Percentiles rank a stretch among this genome's conserved stretches.
phyloP scores from a whole-genome alignment of 2,113 vertebrate genomes.

The Lasiurus borealis region DNA sequence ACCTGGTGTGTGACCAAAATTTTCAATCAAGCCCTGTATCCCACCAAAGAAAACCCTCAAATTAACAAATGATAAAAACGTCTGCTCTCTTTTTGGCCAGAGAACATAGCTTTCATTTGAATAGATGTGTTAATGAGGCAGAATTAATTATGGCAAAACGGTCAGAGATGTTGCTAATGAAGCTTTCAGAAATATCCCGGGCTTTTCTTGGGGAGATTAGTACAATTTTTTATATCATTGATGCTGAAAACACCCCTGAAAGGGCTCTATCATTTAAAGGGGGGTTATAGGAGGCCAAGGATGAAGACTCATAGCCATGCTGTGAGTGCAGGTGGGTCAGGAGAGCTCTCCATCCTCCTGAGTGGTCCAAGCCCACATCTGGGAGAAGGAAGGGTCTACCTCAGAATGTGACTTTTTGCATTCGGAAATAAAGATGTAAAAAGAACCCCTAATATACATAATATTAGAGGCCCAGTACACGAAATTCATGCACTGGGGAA shows the following conservation, averaged over 20 bases:
- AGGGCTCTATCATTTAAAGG: background rate
- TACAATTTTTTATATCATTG: constrained; percentile 16
- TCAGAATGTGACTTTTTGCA: background rate
- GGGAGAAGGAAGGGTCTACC: background rate
- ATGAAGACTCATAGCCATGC: background rate
- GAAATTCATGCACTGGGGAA: too few species aligned
- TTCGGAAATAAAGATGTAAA: background rate
- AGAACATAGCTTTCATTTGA: background rate
- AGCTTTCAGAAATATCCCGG: background rate
- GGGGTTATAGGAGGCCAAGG: background rate
- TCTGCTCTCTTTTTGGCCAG: background rate
- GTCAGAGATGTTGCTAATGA: background rate
- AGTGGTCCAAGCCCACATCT: background rate
- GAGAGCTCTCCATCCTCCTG: background rate
- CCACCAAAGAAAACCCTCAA: background rate
- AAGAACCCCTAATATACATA: background rate
- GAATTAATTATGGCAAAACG: background rate
- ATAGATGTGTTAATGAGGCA: background rate
- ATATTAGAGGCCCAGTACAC: too few species aligned
- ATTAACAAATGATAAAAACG: background rate
- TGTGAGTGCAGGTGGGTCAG: background rate
- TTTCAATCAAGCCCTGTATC: constrained; percentile 25
- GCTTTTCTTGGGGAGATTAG: background rate
- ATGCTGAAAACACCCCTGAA: background rate
- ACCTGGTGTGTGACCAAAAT: background rate